phyloP scores from a whole-genome alignment of 1,140 invertebrate species.

The Danaus melanippus region DNA sequence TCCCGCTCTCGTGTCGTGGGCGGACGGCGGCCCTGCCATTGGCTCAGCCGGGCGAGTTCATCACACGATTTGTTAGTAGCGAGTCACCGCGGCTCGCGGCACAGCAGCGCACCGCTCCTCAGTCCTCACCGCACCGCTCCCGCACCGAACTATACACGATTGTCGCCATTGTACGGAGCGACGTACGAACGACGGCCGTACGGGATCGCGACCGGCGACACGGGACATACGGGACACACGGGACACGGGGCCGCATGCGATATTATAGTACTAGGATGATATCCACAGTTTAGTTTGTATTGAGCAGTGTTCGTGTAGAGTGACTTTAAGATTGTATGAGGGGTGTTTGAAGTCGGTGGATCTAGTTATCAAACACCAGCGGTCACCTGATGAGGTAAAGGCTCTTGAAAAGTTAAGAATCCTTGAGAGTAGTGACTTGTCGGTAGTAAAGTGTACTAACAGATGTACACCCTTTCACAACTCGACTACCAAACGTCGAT shows the following conservation, averaged over 20 bases:
- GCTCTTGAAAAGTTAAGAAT: constrained; percentile 6
- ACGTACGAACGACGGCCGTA: constrained; percentile 49
- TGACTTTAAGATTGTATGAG: constrained; percentile 31
- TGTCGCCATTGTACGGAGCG: constrained; percentile 65
- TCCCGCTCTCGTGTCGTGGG: constrained; percentile 47
- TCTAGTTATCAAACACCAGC: constrained; percentile 64
- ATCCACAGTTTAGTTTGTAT: constrained; percentile 27
- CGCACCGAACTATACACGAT: constrained; percentile 62
- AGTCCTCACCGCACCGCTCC: constrained; percentile 42
- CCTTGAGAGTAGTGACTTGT: constrained; percentile 1
- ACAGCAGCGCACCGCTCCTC: constrained; percentile 37
- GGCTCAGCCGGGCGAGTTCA: constrained; percentile 44
- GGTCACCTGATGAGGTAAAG: constrained; percentile 67
- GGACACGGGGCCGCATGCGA: constrained; percentile 27
- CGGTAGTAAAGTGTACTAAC: too few species aligned
- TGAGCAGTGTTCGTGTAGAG: constrained; percentile 41
- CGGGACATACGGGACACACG: too few species aligned
- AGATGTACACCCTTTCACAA: too few species aligned
- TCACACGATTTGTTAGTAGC: constrained; percentile 62
- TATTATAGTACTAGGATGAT: constrained; percentile 30
- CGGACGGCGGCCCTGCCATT: constrained; percentile 48
- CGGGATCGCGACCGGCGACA: constrained; percentile 44
- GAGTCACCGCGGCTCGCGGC: constrained; percentile 28
- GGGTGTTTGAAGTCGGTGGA: constrained; percentile 41
- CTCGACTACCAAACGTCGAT: too few species aligned